Evolutionary conservation across 2,888 invertebrate genomes (phyloP), one percentile per base, ranked within the genome.

Genomic region (Sacculina carcini): DNA sequence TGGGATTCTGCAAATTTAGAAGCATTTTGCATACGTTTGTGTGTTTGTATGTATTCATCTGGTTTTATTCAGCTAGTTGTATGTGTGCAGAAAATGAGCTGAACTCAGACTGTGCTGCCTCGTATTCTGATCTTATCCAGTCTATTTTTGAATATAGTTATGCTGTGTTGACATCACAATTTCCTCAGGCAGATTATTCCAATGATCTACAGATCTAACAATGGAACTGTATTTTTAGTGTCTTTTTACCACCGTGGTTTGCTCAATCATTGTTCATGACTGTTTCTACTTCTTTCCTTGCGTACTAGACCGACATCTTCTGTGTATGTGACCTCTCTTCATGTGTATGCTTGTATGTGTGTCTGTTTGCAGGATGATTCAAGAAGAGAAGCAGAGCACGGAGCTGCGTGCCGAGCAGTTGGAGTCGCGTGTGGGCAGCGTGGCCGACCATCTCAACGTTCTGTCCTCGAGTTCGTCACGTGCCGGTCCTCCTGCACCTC

Each of bases 391-490:
- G 65, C 87, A 89, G 67, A 86, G 76, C 65, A 89, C 98, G 0
- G 96, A 98, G 67, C 87, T 90, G 5, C 69, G 94, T 44, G 96
- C 96, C 0, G 96, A 96, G 68, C 96, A 96, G 65, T 71, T 98
- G 56, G 98, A 96, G 68, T 90, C 86, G 57, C 75, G 90, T 61
- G 86, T 94, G 58, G 92, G 87, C 60, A 89, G 86, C 67, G 76
- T 90, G 69, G n/a, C n/a, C n/a, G 92, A 92, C 66, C 86, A 87
- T 65, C 84, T 89, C 75, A 59, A 58, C 53, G 52, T 60, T 48
- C 47, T 60, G 26, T 51, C 59, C 59, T 12, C 59, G 59, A 31
- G 59, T 58, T 5, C 50, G 58, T 24, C 59, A 60, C 39, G 85
- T 71, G 57, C 78, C 86, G 56, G 55, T 10, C 54, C 53, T 7